A percentile compares a stretch with the other conserved stretches of the same genome.
Conservation (phyloP, 2,888 invertebrate genomes). For the Frankliniella intonsa region DNA sequence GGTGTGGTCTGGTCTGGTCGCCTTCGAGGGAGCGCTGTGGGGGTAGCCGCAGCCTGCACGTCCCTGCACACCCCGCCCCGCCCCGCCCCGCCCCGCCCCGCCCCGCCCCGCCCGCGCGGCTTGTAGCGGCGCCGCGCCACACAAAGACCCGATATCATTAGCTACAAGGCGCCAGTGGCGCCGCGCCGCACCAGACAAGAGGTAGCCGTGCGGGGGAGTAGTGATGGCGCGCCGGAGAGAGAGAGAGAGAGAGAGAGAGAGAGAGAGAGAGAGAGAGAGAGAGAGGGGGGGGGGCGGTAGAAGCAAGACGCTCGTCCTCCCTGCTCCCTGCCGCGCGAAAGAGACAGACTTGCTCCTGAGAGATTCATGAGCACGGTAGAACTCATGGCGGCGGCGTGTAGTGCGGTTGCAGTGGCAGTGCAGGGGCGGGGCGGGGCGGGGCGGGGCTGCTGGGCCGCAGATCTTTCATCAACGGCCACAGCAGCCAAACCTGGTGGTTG, state of each 20-base stretch:
- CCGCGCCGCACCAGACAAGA: slow-evolving; percentile 7
- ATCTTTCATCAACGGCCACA: no score
- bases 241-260: neutral
- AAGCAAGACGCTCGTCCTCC: no score
- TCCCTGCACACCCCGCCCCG: neutral
- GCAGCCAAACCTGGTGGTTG: no score
- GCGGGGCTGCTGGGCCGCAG: no score
- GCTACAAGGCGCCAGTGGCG: slow-evolving; percentile 22
- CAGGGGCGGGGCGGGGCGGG: no score
- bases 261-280: neutral
- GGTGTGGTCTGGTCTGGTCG: neutral
- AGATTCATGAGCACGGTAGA: slow-evolving; percentile 9
- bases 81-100: neutral
- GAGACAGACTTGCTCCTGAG: neutral
- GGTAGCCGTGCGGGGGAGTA: neutral
- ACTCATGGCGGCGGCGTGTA: no score
- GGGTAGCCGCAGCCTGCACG: neutral
- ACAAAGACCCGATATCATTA: slow-evolving; percentile 20
- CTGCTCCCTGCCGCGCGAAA: no score
- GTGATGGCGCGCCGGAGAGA: neutral
- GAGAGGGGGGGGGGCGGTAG: neutral
- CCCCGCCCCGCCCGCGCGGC: neutral
- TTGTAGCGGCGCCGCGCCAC: neutral
- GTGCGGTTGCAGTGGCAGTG: no score
- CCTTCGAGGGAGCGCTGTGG: neutral